Evolutionary conservation across 2,797 vertebrate species (phyloP), one percentile per base, ranked within the genome.

Genomic region (Fringilla coelebs): DNA sequence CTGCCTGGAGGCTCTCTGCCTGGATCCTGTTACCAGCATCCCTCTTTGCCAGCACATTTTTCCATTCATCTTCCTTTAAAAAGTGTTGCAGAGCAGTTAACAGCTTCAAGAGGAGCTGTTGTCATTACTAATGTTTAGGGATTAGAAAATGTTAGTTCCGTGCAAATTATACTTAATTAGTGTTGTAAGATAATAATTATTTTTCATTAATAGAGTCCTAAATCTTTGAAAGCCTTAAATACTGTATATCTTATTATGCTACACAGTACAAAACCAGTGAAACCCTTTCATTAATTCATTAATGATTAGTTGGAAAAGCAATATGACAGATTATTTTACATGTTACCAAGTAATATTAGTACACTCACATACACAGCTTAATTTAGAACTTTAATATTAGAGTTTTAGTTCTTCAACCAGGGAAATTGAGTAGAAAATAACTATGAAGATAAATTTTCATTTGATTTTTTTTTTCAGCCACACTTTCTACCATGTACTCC

Each of bases 151-250:
- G 80, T 88, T 96, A 93, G 54, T 96, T 96, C 95, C 14, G 13
- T 89, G 89, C 76, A 97, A 97, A 97, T 97, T 95, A 96, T 72
- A 89, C 71, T 95, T 96, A 97, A 97, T 98, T 96, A 96, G 78
- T 91, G 63, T 94, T 92, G 86, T 95, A 96, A 88, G 73, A 82
- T 97, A 97, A 97, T 96, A 94, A 97, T 96, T 97, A 96, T 87
- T 97, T 97, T 97, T 96, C 95, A 96, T 92, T 97, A 97, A 97
- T 88, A 94, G 89, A 96, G 78, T 40, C 41, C 77, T 94, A 94
- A 94, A 94, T 97, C 96, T 96, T 97, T 94, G 93, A 90, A 97
- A 97, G 90, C 82, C 90, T 96, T 97, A 97, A 97, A 95, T 90
- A 91, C 79, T 93, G 62, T 96, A 62, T 86, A 96, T 94, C 94